Percentiles rank a stretch among this genome's conserved stretches.
Evolutionary conservation across 2,113 vertebrate species (phyloP).

Genomic region (Eretmochelys imbricata): DNA sequence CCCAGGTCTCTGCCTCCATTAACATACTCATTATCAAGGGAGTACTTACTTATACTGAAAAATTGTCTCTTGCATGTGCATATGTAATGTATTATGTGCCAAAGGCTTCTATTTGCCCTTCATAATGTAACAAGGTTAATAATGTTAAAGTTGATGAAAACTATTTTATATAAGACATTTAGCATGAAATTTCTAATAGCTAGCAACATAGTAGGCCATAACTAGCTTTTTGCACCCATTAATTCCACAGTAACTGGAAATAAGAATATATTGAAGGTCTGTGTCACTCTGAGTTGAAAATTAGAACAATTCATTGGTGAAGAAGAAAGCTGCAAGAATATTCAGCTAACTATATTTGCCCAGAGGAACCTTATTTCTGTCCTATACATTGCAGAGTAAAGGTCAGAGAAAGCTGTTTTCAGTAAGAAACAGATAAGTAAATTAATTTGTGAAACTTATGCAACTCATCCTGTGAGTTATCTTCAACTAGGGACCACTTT

Average conservation of each 20-base stretch:
- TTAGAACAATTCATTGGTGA: not conserved
- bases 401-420: not conserved
- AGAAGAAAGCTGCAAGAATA: not conserved
- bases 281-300: not conserved
- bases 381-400: not conserved
- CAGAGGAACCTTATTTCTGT: not conserved
- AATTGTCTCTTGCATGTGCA: not conserved
- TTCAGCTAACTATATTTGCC: not conserved
- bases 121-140: conserved; percentile 45
- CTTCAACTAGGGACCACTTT: not conserved
- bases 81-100: not conserved
- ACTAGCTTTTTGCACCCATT: not conserved
- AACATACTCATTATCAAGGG: conserved; percentile 1
- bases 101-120: conserved; percentile 37
- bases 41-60: not conserved
- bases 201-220: conserved; percentile 9
- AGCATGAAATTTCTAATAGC: conserved; percentile 39
- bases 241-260: not conserved
- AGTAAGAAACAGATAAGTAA: not conserved
- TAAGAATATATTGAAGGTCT: not conserved
- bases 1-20: not conserved
- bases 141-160: conserved; percentile 38
- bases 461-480: not conserved
- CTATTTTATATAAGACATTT: conserved; percentile 12
- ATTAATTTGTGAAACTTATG: not conserved